Base-by-base conservation (phyloP, 2,888 invertebrate genomes). In the Cistogaster globosa region DNA sequence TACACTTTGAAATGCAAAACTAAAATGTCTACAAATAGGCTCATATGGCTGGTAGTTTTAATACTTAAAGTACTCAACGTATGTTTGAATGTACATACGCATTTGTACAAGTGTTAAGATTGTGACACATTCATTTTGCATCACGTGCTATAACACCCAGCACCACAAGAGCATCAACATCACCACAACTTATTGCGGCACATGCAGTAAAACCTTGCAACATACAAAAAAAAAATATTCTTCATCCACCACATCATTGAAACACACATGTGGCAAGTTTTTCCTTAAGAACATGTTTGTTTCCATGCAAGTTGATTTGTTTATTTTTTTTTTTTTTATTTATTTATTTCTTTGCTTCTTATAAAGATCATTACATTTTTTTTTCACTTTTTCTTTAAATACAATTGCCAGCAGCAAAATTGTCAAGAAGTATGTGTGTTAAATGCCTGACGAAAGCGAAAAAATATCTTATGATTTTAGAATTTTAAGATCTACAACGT, bases 81-180 rank as follows among this genome's bases (percentile, higher is more conserved):
- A 69, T 63, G 45, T 67, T 18, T 75, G 22, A 18, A 42, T 53
- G 58, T 53, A 14, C 5, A 18, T 9, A 20, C n/a, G 18, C 55
- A 60, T 53, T 57, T 60, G 45, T 38, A 16, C 75, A 82, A 85
- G 85, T 85, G 82, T 79, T 85, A 85, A 82, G 75, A 75, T 69
- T 85, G 78, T 85, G 85, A 85, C 85, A 85, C 82, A 82, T 85
- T 85, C 78, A 78, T 79, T 82, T 85, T 82, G 85, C 82, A 82
- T 85, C 85, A 85, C 85, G 82, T 85, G 78, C 82, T 82, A 22
- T 32, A 71, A 68, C 74, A 81, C 36, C 62, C 68, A 53, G 76
- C 71, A 57, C 55, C 57, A 63, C 78, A 80, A 42, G 58, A 60
- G 65, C 53, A 80, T 67, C 58, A 58, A 60, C 74, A 67, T 60